Evolutionary conservation across 2,113 vertebrate species (phyloP), one percentile per base, ranked within the genome.

Genomic region (Ptilorrhoa leucosticta): DNA sequence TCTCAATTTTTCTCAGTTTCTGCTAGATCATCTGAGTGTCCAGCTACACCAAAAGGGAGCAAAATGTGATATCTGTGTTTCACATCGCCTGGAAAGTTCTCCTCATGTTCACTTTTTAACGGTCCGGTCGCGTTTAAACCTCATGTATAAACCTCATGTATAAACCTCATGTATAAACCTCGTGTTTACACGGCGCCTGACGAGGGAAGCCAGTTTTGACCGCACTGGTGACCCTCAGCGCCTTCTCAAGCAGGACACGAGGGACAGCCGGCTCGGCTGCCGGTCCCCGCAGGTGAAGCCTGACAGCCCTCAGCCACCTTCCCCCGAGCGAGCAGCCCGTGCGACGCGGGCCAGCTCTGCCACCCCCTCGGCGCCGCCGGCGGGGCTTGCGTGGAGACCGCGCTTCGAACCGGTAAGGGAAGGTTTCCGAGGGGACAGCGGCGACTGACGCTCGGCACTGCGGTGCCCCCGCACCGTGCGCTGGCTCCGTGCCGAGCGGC

Each of bases 391-490:
- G 44, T 2, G 48, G 28, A 69, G 13, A 40, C 10, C 10, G 47
- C 22, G 31, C 90, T 68, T 16, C 44, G 10, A 30, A 27, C 2
- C 33, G 48, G 35, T 21, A 39, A 40, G 58, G 31, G 16, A 4
- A 21, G 39, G 30, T 6, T 27, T 20, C 26, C 2, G 44, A 5
- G 9, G 16, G 31, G 35, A 22, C 61, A 3, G n/a, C n/a, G 33
- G 20, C n/a, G 7, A 1, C 56, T 0, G 37, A 0, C 21, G 11
- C 4, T 0, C 33, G 8, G 45, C 72, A 10, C 22, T 0, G 18
- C 69, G 14, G 11, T 3, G 17, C 14, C 14, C 40, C 33, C 20
- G 37, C 23, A 28, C 64, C 42, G 26, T 6, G n/a, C 31, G 13
- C 48, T 1, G 20, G 20, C 61, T 14, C 3, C 19, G 3, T 16